A percentile compares a stretch with the other conserved stretches of the same genome.
These are phyloP conservation scores for Anodontia alba DNA, from an alignment of 2,888 invertebrate species.

Conservation along the genomic window DNA sequence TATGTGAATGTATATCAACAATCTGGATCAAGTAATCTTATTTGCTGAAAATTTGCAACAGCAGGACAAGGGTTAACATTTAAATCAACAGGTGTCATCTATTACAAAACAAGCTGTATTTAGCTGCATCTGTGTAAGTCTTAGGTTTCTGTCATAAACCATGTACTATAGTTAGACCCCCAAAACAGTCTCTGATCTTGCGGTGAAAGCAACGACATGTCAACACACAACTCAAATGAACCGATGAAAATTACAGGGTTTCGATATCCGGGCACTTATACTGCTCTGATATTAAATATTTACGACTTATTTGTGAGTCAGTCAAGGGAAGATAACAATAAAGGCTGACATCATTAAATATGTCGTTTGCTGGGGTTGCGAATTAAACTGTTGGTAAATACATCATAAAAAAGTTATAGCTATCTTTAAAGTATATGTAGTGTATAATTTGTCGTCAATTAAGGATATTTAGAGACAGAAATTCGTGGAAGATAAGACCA, in stretches of 20 bases:
- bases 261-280: slow-evolving; percentile 16
- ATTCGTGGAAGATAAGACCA: background rate
- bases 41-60: no score
- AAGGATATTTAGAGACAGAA: slow-evolving; percentile 24
- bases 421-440: slow-evolving; percentile 10
- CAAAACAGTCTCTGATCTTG: background rate
- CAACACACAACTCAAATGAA: background rate
- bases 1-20: no score
- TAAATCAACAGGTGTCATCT: background rate
- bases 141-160: slow-evolving; percentile 3
- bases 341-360: background rate
- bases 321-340: background rate
- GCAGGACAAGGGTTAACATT: no score
- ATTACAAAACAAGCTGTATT: background rate
- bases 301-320: slow-evolving; percentile 2
- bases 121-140: background rate
- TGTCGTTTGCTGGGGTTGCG: background rate
- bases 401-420: slow-evolving; percentile 14
- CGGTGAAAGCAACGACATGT: background rate
- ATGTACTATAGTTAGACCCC: background rate
- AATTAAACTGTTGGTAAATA: slow-evolving; percentile 4
- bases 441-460: slow-evolving; percentile 39
- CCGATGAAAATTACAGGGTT: background rate
- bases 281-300: slow-evolving; percentile 33
- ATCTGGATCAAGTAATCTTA: no score